Evolutionary conservation across 2,797 vertebrate genomes (phyloP), one percentile per base, ranked within the genome.

Genomic region (Thamnophis elegans): DNA sequence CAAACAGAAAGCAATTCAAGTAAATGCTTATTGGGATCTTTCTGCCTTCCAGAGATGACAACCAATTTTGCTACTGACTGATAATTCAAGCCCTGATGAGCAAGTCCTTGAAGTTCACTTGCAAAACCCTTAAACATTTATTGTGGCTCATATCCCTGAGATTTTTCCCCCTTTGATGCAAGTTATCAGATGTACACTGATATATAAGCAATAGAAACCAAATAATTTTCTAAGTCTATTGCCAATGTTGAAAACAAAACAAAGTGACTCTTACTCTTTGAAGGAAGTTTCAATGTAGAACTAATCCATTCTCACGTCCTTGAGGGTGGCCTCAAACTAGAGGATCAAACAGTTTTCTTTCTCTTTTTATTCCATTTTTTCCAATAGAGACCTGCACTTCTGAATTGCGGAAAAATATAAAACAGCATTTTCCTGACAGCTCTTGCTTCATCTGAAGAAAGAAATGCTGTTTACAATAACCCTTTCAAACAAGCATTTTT

Each of bases 61-160:
- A 87, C 82, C 93, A 89, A 92, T 95, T 95, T 93, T 89, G 60
- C 54, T 55, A 88, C 90, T 94, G 85, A 89, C 54, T 94, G 85
- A 60, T 95, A 92, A 94, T 93, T 95, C 94, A 93, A 92, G 91
- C 60, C 95, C 93, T 93, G 58, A 9, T 94, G 91, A 95, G 42
- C 78, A 95, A 94, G 68, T 13, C 90, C 87, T 96, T 95, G 94
- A 94, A 95, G 91, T 85, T 93, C 90, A 89, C 92, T 94, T 93
- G 47, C 9, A 86, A 89, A 96, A 95, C 82, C 65, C 65, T 94
- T 93, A 55, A n/a, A 86, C 59, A 94, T 91, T 93, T 92, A 90
- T 88, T 60, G 62, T 92, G 36, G 32, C 18, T 96, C 22, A 16
- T 82, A 73, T 62, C 88, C 51, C 86, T 92, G 5, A 93, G 54